Evolutionary conservation across 2,888 invertebrate genomes (phyloP).

Genomic region (Cosmia trapezina): DNA sequence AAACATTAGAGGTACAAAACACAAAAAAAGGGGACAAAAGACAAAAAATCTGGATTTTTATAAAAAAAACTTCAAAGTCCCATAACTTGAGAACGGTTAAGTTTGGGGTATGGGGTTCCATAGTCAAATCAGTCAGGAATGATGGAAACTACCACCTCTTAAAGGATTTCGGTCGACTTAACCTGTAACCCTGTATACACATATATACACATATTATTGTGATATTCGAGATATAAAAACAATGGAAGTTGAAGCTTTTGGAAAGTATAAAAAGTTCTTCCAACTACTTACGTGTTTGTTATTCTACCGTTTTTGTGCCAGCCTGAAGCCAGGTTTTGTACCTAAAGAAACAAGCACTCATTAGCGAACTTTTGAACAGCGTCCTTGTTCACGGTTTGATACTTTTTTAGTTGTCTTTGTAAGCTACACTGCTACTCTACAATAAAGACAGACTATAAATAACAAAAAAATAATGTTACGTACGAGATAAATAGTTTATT

Average conservation of each 20-base stretch:
- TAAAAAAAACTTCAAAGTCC: too few relatives aligned
- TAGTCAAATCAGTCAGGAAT: too few relatives aligned
- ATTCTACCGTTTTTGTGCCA: constrained; percentile 15
- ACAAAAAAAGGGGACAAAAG: too few relatives aligned
- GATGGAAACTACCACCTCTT: too few relatives aligned
- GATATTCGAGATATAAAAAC: background rate
- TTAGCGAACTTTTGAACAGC: constrained; percentile 40
- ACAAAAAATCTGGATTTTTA: too few relatives aligned
- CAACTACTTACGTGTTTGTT: constrained; percentile 8
- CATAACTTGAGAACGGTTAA: too few relatives aligned
- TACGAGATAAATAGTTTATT: background rate
- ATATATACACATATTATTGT: too few relatives aligned
- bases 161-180: too few relatives aligned
- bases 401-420: constrained; percentile 25
- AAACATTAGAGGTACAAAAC: too few relatives aligned
- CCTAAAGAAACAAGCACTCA: constrained; percentile 36
- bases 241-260: background rate
- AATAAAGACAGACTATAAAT: background rate
- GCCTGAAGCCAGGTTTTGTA: constrained; percentile 11
- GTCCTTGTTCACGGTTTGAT: constrained; percentile 21
- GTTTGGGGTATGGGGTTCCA: too few relatives aligned
- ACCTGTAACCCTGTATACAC: too few relatives aligned
- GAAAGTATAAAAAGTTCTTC: background rate
- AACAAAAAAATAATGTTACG: background rate
- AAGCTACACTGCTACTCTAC: background rate